Conservation (phyloP, 2,888 invertebrate species). For the Athetis lepigone region DNA sequence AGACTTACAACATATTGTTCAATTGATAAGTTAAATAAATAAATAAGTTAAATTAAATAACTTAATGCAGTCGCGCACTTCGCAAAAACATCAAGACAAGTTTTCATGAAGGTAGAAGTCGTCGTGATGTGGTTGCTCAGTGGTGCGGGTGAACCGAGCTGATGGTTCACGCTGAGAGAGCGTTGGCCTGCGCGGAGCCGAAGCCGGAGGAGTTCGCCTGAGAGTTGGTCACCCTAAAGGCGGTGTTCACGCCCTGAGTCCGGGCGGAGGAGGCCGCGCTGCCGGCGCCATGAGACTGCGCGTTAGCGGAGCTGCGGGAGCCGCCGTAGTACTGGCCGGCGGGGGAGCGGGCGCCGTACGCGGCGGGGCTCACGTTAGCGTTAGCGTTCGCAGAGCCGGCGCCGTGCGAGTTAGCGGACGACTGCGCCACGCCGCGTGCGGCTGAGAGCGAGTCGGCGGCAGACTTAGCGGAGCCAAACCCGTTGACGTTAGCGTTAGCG, state of each 20-base stretch:
- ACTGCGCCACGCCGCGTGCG: slow-evolving; percentile 62
- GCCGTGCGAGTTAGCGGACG: slow-evolving; percentile 72
- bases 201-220: slow-evolving; percentile 73
- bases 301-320: slow-evolving; percentile 78
- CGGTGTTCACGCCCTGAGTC: slow-evolving; percentile 73
- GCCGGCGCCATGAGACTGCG: slow-evolving; percentile 75
- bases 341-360: slow-evolving; percentile 67
- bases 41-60: slow-evolving; percentile 67
- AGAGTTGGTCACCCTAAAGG: slow-evolving; percentile 76
- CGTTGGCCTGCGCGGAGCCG: slow-evolving; percentile 80
- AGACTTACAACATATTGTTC: slow-evolving; percentile 39
- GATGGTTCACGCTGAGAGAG: slow-evolving; percentile 71
- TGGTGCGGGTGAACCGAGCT: slow-evolving; percentile 30
- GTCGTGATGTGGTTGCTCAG: slow-evolving; percentile 84
- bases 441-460: slow-evolving; percentile 59
- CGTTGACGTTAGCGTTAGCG: slow-evolving; percentile 63
- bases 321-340: slow-evolving; percentile 75
- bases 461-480: slow-evolving; percentile 69
- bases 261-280: slow-evolving; percentile 76
- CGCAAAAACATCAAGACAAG: slow-evolving; percentile 88
- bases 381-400: slow-evolving; percentile 70
- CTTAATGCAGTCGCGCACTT: slow-evolving; percentile 69
- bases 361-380: slow-evolving; percentile 70
- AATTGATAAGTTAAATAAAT: slow-evolving; percentile 62
- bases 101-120: slow-evolving; percentile 79